Base-by-base conservation (phyloP, 2,888 invertebrate species). In the Willowsia nigromaculata region DNA sequence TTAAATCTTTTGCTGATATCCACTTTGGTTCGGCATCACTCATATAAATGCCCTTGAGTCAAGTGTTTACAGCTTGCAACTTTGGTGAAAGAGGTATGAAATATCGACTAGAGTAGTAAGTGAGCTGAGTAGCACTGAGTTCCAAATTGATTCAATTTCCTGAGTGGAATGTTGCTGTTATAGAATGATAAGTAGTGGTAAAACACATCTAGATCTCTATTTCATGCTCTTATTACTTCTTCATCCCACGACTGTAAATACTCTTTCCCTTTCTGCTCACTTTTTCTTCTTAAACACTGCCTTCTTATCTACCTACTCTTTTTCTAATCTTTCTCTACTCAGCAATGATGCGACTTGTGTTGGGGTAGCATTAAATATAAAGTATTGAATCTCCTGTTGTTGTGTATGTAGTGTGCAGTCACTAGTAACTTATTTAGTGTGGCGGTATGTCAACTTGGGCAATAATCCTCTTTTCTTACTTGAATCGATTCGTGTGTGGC, bases 71-170 rank as follows among this genome's bases (percentile, higher is more conserved):
- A 50, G 50, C 18, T n/a, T n/a, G 27, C 53, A 13, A 59, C 59
- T 25, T 59, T 59, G 25, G 22, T 9, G 25, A 27, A 59, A 3
- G 22, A 22, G 22, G 25, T 1, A 2, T n/a, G 22, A 53, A 53
- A 53, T 53, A 6, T 59, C 25, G 13, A 50, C 15, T 18, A 47
- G 13, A 47, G 47, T n/a, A 18, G 1, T 18, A 50, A 68, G 65
- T 37, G 37, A 80, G 59, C 37, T 56, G 37, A 80, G 33, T 13
- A 50, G 25, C 27, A 50, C 4, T 1, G n/a, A 47, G 65, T 43
- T 53, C 25, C 25, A 68, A 84, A 84, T 68, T 85, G 76, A 85
- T 85, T 85, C 85, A 85, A 85, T 85, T 85, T 85, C 85, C 85
- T 85, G 56, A 53, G 85, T 76, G 59, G 85, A 74, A 85, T 74